A percentile compares a stretch with the other conserved stretches of the same genome.
phyloP scores from a whole-genome alignment of 2,797 vertebrate genomes.

The Cossypha polioptera region DNA sequence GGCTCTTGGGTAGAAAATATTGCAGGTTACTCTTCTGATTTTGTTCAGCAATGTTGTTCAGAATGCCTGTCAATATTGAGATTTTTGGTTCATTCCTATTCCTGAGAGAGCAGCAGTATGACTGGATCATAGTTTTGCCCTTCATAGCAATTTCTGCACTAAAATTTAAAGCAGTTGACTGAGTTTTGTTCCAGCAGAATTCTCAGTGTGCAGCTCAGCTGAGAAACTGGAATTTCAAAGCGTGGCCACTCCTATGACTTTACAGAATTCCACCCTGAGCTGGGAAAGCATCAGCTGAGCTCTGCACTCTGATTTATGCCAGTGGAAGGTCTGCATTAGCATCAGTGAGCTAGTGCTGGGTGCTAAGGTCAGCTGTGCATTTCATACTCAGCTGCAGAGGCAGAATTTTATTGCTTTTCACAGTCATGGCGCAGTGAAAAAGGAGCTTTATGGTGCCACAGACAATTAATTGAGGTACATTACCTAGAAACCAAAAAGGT shows the following conservation, averaged over 20 bases:
- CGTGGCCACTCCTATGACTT: neutral
- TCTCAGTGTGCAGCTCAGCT: neutral
- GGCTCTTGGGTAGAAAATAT: neutral
- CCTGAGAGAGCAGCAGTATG: neutral
- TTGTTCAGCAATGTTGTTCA: neutral
- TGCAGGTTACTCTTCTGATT: neutral
- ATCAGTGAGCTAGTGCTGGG: constrained; percentile 54
- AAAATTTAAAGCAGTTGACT: neutral
- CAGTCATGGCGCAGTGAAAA: constrained; percentile 56
- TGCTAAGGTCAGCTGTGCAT: constrained; percentile 72
- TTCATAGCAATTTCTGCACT: neutral
- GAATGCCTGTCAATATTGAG: neutral
- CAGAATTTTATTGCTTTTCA: constrained; percentile 72
- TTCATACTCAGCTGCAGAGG: constrained; percentile 67
- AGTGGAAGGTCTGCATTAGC: constrained; percentile 58
- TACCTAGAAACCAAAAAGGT: constrained; percentile 75
- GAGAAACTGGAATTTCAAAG: neutral
- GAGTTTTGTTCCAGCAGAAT: neutral
- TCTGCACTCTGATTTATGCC: constrained; percentile 50
- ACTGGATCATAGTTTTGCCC: neutral
- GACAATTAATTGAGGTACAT: constrained; percentile 77
- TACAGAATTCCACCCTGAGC: neutral
- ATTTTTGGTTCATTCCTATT: neutral
- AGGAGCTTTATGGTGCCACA: constrained; percentile 73
- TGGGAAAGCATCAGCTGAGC: constrained; percentile 9